Percentiles rank a stretch among this genome's conserved stretches.
Evolutionary conservation across 92 coral and sea anemone species (phyloP).

Genomic region (Desmophyllum pertusum): DNA sequence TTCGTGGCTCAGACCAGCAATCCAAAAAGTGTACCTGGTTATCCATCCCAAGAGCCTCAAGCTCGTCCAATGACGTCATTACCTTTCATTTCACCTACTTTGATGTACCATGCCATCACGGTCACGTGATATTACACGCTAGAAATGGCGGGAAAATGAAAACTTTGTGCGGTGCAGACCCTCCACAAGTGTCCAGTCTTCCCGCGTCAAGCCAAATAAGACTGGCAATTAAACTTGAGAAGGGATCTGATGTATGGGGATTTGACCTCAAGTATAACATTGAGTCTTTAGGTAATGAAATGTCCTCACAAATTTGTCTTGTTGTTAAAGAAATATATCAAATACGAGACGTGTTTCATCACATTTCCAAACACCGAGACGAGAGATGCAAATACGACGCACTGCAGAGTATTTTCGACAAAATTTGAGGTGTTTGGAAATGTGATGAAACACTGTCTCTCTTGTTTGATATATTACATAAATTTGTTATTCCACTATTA

Average conservation of each 20-base stretch:
- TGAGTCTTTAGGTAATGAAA: constrained; percentile 68
- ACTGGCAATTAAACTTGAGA: constrained; percentile 55
- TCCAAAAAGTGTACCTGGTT: constrained; percentile 68
- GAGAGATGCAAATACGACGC: no score
- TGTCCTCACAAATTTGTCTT: neutral
- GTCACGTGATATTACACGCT: constrained; percentile 57
- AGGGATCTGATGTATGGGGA: constrained; percentile 61
- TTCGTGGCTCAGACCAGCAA: constrained; percentile 56
- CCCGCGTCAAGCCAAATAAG: constrained; percentile 62
- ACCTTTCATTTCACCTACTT: constrained; percentile 70
- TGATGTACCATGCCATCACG: constrained; percentile 74
- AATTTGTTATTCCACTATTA: no score
- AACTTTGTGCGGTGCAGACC: constrained; percentile 58
- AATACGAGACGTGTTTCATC: no score
- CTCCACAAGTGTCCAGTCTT: constrained; percentile 58
- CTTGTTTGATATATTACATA: no score
- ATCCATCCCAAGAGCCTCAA: constrained; percentile 61
- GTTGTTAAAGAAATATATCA: no score
- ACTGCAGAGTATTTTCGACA: no score
- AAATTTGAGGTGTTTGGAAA: no score
- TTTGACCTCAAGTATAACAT: constrained; percentile 61
- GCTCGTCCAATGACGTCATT: constrained; percentile 49
- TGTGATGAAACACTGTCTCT: no score
- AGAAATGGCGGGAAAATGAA: constrained; percentile 32
- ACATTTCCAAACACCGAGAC: no score